phyloP scores from a whole-genome alignment of 2,113 vertebrate genomes.

The Natator depressus region DNA sequence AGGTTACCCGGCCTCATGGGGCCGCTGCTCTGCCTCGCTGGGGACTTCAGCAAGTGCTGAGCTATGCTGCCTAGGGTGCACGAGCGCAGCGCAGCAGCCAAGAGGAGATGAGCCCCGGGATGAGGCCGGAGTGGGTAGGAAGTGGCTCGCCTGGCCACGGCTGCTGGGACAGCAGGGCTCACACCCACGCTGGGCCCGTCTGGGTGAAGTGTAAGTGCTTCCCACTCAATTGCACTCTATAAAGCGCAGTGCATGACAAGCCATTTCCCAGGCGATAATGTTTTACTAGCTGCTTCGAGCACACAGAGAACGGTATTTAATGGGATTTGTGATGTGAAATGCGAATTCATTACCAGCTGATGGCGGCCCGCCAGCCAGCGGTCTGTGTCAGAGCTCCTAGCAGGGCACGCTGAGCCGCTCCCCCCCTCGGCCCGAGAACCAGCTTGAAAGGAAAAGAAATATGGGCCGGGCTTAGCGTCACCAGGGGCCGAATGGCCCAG shows the following conservation, averaged over 20 bases:
- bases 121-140: neutral
- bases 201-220: neutral
- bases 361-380: neutral
- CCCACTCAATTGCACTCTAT: neutral
- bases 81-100: neutral
- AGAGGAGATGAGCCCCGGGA: neutral
- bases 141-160: neutral
- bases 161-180: neutral
- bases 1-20: no score
- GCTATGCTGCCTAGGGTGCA: no score
- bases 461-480: neutral
- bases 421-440: neutral
- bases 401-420: neutral
- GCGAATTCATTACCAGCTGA: neutral
- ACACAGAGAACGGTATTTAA: conserved; percentile 8
- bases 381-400: neutral
- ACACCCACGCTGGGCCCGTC: neutral
- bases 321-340: conserved; percentile 14
- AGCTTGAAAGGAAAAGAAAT: neutral
- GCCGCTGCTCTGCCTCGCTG: no score
- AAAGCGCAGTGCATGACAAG: conserved; percentile 10
- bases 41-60: no score
- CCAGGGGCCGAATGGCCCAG: neutral
- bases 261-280: neutral
- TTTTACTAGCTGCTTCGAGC: conserved; percentile 6